Base-by-base conservation (phyloP, 1,140 invertebrate species). In the Lepidurus couesii region DNA sequence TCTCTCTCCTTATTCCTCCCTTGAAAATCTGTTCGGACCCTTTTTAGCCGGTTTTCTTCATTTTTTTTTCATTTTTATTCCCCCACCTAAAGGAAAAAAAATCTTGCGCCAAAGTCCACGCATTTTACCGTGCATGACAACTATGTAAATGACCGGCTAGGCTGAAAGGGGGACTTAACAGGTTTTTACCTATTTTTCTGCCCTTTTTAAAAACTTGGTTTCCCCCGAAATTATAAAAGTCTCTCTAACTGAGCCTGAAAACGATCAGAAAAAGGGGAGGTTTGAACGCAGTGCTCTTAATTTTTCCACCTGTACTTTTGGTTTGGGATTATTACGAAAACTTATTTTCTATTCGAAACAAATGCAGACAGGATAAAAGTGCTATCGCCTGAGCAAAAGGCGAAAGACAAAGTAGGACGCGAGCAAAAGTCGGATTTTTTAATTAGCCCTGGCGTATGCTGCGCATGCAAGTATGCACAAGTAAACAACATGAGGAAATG, bases 381-480 rank as follows among this genome's bases (percentile, higher is more conserved):
- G 74, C 26, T 3, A 75, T 42, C 74, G 24, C 6, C 74, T 75
- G 74, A 34, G 34, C 34, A 34, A 34, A 34, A 34, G 34, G 34
- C 34, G 2, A 34, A 34, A 34, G 34, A 34, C 34, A 34, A 34
- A 34, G 34, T 34, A 34, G 34, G 34, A 34, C 34, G 34, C 2
- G 2, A 21, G 53, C 53, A 65, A 65, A 65, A 65, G 16, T 13
- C 0, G 53, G 6, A 7, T 65, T 65, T 65, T 65, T 65, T 65
- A 65, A 65, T 65, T 65, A 65, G 53, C 53, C 13, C 16, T 21
- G 21, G 53, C 53, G 53, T 65, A 65, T 65, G 53, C 53, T n/a
- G 53, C 53, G 53, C 53, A 65, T 65, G 53, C 53, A 65, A 65
- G 53, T 65, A 65, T 65, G 53, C 53, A 21, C 53, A 65, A 65